Conservation (phyloP, 2,113 vertebrate genomes). For the Neotragus moschatus region DNA sequence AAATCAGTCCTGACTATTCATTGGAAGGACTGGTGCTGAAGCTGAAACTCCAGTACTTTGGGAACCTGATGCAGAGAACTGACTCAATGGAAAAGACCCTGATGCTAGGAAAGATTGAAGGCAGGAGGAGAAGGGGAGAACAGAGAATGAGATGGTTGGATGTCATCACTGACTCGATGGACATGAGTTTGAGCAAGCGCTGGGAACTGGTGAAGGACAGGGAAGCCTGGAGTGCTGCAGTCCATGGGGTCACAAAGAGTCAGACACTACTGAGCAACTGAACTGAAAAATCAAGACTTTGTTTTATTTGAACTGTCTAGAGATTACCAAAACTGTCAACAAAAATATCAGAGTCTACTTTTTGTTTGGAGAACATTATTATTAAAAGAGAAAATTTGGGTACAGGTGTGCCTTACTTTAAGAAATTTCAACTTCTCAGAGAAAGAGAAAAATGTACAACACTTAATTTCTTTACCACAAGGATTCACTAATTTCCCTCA, state of each 20-base stretch:
- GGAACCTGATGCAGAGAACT: not conserved
- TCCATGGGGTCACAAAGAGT: not conserved
- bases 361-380: not conserved
- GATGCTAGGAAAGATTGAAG: not conserved
- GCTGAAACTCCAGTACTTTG: not conserved
- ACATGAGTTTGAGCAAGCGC: not conserved
- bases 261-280: not conserved
- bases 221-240: not conserved
- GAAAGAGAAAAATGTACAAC: not conserved
- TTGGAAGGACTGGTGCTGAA: not conserved
- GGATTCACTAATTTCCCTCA: not conserved
- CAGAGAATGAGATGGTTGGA: not conserved
- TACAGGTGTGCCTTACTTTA: not conserved
- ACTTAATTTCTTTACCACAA: not conserved
- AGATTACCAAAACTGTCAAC: not conserved
- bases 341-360: not conserved
- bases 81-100: not conserved
- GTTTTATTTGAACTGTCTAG: not conserved
- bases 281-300: not conserved
- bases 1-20: not conserved
- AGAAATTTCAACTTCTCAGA: constrained; percentile 9
- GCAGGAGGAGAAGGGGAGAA: not conserved
- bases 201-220: not conserved
- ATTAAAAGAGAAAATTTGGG: not conserved
- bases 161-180: not conserved